Evolutionary conservation across 2,113 vertebrate genomes (phyloP), one percentile per base, ranked within the genome.

Genomic region (Nycticorax nycticorax): DNA sequence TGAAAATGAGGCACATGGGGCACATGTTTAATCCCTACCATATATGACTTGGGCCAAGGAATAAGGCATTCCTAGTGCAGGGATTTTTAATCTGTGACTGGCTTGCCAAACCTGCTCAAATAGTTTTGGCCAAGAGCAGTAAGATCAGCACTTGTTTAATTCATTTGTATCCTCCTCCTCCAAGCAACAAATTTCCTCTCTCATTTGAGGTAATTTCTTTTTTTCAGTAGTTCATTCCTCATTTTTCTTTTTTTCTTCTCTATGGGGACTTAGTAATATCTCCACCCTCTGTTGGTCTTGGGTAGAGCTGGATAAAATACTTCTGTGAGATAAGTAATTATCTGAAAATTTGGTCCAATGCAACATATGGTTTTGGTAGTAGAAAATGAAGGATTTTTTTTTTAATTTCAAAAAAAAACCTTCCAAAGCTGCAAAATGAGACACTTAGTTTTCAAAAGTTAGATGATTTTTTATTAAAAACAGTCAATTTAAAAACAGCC

Each of bases 401-500:
- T 85, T 21, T 21, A 30, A 14, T 2, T 33, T 22, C 1, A 77
- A 81, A 47, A 19, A 27, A 74, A 35, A 21, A 3, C 15, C 27
- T 75, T 52, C 5, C 30, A 30, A 56, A 19, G 3, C 3, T 60
- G 8, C 3, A 92, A 80, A 92, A 73, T 39, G 10, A 47, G 8
- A 73, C 3, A 56, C 37, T 32, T 37, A 4, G 0, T 35, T 89
- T 81, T 7, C 6, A 68, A 85, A 78, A n/a, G 8, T 0, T 22
- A 17, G 20, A 74, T 56, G 0, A 3, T 13, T 21, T 50, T 74
- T 50, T 30, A n/a, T 35, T 74, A 32, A 55, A 59, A 60, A 19
- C 4, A 56, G 0, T 8, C 4, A 10, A 27, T 63, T 53, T 7
- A n/a, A 75, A 81, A 71, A 0, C 3, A 47, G 33, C 0, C 0